Evolutionary conservation across 2,888 invertebrate species (phyloP).

Genomic region (Himalopsyche japonica): DNA sequence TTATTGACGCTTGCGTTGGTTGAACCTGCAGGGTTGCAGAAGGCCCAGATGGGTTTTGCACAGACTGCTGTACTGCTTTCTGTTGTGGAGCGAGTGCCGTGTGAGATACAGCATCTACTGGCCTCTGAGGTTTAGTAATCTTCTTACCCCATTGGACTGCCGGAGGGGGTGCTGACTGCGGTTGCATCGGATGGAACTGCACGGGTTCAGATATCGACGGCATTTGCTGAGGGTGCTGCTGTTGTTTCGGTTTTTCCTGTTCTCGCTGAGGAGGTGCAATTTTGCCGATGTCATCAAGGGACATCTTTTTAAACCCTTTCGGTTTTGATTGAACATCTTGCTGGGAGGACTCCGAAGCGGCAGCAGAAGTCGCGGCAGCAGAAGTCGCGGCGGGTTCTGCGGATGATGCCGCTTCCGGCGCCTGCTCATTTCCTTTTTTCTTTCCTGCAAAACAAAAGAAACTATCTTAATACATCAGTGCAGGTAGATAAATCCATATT

Average conservation of each 20-base stretch:
- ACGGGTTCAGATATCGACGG: neutral
- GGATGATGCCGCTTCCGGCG: neutral
- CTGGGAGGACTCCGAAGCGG: neutral
- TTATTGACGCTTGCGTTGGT: neutral
- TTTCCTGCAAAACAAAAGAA: neutral
- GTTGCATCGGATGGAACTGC: neutral
- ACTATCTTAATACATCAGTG: too few relatives aligned
- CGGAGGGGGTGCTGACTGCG: conserved; percentile 5
- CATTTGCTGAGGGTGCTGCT: neutral
- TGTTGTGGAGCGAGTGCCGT: neutral
- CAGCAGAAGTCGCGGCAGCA: too few relatives aligned
- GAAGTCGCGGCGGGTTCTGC: neutral
- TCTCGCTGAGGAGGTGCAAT: neutral
- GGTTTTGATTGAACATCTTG: neutral
- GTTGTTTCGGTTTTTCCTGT: neutral
- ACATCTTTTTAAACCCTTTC: neutral
- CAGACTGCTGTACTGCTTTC: neutral
- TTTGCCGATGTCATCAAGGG: neutral
- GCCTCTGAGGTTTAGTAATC: neutral
- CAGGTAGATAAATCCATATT: too few relatives aligned
- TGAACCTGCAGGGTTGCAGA: neutral
- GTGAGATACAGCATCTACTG: too few relatives aligned
- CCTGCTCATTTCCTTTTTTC: neutral
- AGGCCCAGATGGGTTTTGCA: neutral
- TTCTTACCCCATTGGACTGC: conserved; percentile 3